Evolutionary conservation across 2,888 invertebrate species (phyloP).

Genomic region (Emesis castigata): DNA sequence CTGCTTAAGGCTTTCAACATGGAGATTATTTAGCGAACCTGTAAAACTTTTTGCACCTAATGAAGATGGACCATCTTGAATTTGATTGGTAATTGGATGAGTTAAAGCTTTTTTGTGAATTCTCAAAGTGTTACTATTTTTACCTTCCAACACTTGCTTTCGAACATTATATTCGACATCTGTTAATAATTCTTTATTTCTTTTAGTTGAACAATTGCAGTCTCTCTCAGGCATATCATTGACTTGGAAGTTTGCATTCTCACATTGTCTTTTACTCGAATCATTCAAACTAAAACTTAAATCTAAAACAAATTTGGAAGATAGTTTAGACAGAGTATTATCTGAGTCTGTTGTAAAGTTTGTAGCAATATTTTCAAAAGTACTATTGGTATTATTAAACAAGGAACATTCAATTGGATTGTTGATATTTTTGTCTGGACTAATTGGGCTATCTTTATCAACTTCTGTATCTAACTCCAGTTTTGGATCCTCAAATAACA

Average conservation of each 20-base stretch:
- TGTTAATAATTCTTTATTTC: conserved; percentile 11
- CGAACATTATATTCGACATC: conserved; percentile 45
- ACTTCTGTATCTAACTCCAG: conserved; percentile 63
- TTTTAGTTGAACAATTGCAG: conserved; percentile 70
- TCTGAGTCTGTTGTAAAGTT: conserved; percentile 67
- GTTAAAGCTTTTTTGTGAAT: conserved; percentile 69
- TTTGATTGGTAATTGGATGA: conserved; percentile 69
- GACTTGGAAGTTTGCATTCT: conserved; percentile 50
- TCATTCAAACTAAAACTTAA: conserved; percentile 77
- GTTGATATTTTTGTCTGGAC: conserved; percentile 58
- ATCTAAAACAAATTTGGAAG: conserved; percentile 77
- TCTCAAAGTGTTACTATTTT: conserved; percentile 69
- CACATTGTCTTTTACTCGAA: conserved; percentile 68
- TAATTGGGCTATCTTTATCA: conserved; percentile 60
- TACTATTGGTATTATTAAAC: conserved; percentile 38
- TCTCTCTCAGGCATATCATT: conserved; percentile 80
- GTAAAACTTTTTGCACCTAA: conserved; percentile 81
- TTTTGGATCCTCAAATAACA: conserved; percentile 66
- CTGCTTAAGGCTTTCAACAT: conserved; percentile 77
- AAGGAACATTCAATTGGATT: conserved; percentile 40
- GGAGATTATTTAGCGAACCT: conserved; percentile 83
- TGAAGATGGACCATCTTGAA: conserved; percentile 77
- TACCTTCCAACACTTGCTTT: conserved; percentile 68
- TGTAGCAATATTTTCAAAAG: conserved; percentile 64
- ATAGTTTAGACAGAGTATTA: conserved; percentile 61